These are phyloP conservation scores for Cynoglossus semilaevis DNA, from an alignment of 2,113 vertebrate species.

Conservation along the genomic window DNA sequence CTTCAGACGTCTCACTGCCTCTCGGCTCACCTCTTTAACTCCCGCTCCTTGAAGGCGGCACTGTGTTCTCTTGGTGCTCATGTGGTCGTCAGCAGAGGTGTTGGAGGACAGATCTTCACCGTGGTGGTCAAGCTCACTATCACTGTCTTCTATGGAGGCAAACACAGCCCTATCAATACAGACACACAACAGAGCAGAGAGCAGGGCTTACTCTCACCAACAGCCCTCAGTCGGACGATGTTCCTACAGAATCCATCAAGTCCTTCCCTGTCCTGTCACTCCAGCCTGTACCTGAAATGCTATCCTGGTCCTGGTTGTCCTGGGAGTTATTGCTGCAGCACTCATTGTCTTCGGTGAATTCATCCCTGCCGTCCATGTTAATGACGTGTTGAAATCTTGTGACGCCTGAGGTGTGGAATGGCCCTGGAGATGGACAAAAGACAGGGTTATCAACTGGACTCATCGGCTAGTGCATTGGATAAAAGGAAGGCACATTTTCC, in stretches of 20 bases:
- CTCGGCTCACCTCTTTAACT: constrained; percentile 76
- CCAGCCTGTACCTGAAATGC: constrained; percentile 69
- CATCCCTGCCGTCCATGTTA: constrained; percentile 78
- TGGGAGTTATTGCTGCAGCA: constrained; percentile 79
- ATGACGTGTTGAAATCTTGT: constrained; percentile 74
- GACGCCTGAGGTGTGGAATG: constrained; percentile 77
- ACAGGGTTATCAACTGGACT: background rate
- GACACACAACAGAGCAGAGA: constrained; percentile 68
- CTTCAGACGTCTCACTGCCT: background rate
- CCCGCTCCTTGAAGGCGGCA: constrained; percentile 68
- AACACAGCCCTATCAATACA: constrained; percentile 74
- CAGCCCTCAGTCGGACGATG: constrained; percentile 50
- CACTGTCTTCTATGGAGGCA: constrained; percentile 77
- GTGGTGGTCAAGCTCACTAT: constrained; percentile 78
- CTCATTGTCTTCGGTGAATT: constrained; percentile 76
- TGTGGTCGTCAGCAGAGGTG: constrained; percentile 77
- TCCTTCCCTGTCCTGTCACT: constrained; percentile 14
- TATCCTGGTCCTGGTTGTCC: constrained; percentile 77
- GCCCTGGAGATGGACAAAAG: constrained; percentile 60
- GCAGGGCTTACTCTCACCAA: constrained; percentile 67
- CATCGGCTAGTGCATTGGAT: background rate
- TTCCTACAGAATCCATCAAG: constrained; percentile 33
- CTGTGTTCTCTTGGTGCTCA: constrained; percentile 72
- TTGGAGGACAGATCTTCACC: constrained; percentile 78
- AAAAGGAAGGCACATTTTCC: background rate